Percentiles rank a stretch among this genome's conserved stretches.
phyloP scores from a whole-genome alignment of 2,888 invertebrate genomes.

The Neoaliturus tenellus region DNA sequence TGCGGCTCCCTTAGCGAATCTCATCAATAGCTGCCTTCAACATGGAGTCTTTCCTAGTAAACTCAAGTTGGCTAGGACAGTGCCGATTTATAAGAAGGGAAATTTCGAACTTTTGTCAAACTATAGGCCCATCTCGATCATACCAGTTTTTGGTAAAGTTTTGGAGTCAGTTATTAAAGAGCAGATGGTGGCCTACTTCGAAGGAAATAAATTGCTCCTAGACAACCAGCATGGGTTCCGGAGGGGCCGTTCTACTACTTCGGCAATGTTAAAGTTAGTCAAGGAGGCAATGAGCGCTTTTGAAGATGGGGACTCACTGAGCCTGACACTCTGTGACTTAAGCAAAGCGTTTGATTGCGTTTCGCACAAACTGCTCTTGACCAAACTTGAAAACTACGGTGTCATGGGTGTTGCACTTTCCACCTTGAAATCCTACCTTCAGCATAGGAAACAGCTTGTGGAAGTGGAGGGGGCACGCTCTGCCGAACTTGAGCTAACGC shows the following conservation, averaged over 20 bases:
- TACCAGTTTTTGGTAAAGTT: constrained; percentile 10
- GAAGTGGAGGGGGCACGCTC: not conserved
- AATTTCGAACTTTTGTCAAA: not conserved
- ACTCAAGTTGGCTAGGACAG: not conserved
- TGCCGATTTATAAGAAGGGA: not conserved
- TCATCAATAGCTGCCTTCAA: not conserved
- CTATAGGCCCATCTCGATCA: not conserved
- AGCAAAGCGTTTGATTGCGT: constrained; percentile 38
- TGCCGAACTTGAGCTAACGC: not conserved
- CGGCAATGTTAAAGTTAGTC: not conserved
- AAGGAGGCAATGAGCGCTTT: not conserved
- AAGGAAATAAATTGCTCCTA: not conserved
- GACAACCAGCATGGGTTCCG: not conserved
- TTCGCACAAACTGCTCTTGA: not conserved
- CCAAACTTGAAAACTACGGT: not conserved
- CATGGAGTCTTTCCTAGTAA: not conserved
- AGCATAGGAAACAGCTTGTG: not conserved
- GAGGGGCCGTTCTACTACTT: not conserved
- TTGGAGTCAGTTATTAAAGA: not conserved
- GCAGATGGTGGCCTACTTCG: not conserved
- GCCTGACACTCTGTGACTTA: constrained; percentile 11
- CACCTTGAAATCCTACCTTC: not conserved
- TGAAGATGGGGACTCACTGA: constrained; percentile 9
- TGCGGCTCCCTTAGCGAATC: not conserved
- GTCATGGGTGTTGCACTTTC: not conserved